Evolutionary conservation across 2,797 vertebrate species (phyloP).

Genomic region (Rallus crepitans): DNA sequence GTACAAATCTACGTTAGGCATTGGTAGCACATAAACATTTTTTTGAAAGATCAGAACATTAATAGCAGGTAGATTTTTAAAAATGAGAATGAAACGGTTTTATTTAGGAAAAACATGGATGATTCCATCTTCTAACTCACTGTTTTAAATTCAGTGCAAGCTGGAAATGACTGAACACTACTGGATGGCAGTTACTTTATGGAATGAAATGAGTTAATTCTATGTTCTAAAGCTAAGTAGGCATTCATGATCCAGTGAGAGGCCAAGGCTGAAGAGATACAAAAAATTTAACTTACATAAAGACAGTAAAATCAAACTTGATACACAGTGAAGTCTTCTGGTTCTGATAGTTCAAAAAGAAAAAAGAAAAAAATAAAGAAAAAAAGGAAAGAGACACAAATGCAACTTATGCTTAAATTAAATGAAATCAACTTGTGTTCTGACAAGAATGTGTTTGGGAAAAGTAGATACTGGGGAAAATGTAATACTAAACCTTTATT

Average conservation of each 20-base stretch:
- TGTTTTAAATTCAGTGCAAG: slow-evolving; percentile 24
- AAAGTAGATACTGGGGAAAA: background rate
- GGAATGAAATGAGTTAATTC: slow-evolving; percentile 38
- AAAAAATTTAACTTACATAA: background rate
- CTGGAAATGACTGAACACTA: slow-evolving; percentile 48
- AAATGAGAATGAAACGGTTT: background rate
- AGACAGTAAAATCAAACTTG: background rate
- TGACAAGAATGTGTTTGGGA: background rate
- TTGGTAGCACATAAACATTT: background rate
- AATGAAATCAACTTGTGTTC: background rate
- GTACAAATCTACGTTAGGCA: background rate
- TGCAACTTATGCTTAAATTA: slow-evolving; percentile 15
- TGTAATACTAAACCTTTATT: background rate
- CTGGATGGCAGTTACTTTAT: slow-evolving; percentile 3
- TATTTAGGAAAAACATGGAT: background rate
- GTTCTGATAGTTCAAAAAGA: background rate
- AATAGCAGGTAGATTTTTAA: background rate
- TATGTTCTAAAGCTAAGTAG: slow-evolving; percentile 17
- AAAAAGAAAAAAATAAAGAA: background rate
- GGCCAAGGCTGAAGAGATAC: background rate
- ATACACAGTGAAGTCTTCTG: background rate
- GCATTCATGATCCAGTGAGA: background rate
- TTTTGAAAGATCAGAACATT: background rate
- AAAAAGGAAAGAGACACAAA: slow-evolving; percentile 32
- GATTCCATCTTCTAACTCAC: background rate